Percentiles rank a stretch among this genome's conserved stretches.
phyloP scores from a whole-genome alignment of 1,140 invertebrate genomes.

The Thaumatotibia leucotreta region DNA sequence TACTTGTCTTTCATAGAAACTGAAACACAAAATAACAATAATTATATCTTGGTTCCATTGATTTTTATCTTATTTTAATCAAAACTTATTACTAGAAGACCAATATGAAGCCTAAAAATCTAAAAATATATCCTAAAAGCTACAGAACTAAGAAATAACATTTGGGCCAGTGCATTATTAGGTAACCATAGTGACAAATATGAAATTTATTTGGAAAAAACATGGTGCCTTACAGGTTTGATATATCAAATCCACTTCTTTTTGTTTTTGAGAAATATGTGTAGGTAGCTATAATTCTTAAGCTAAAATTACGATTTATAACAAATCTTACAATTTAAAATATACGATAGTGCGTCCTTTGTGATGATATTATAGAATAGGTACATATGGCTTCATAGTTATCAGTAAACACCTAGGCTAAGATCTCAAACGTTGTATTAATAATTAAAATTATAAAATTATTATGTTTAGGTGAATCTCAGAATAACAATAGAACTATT shows the following conservation, averaged over 20 bases:
- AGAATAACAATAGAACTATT: neutral
- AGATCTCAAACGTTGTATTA: neutral
- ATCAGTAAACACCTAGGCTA: neutral
- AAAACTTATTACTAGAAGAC: neutral
- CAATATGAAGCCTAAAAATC: neutral
- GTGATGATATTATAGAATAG: neutral
- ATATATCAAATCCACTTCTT: too few species aligned
- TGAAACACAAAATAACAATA: too few species aligned
- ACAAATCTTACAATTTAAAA: neutral
- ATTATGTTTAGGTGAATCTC: neutral
- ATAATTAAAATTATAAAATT: neutral
- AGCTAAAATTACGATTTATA: neutral
- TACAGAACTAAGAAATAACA: neutral
- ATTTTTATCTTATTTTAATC: neutral
- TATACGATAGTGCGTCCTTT: neutral
- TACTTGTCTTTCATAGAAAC: neutral
- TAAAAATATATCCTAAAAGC: neutral
- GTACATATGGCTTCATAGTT: neutral
- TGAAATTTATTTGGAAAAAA: neutral
- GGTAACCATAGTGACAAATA: neutral
- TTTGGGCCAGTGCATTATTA: neutral
- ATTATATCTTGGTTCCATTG: neutral
- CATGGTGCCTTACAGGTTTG: too few species aligned
- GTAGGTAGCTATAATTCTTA: neutral
- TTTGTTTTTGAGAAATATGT: too few species aligned